phyloP scores from a whole-genome alignment of 1,140 invertebrate genomes.

The Saxidomus purpurata region DNA sequence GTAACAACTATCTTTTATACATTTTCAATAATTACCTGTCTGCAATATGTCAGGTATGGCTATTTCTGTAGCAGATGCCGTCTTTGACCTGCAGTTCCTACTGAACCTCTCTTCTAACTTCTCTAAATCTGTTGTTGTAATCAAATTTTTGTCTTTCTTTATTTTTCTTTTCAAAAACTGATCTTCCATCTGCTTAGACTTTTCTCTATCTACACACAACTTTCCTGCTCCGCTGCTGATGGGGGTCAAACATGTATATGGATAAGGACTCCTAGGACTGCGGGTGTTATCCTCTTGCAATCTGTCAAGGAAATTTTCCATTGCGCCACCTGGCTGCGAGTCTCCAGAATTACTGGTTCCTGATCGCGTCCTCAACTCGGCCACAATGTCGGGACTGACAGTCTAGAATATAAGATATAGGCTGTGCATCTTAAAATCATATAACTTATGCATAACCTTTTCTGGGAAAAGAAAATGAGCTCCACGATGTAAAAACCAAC shows the following conservation, averaged over 20 bases:
- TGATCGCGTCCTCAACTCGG: neutral
- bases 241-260: slow-evolving; percentile 39
- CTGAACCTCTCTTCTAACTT: slow-evolving; percentile 46
- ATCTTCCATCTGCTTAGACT: slow-evolving; percentile 13
- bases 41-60: slow-evolving; percentile 7
- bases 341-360: neutral
- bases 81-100: slow-evolving; percentile 21
- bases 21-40: slow-evolving; percentile 16
- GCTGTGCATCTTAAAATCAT: too few species aligned
- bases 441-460: too few species aligned
- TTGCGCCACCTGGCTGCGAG: slow-evolving; percentile 18
- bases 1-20: too few species aligned
- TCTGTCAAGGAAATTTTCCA: slow-evolving; percentile 42
- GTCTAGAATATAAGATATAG: slow-evolving; percentile 2
- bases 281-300: neutral
- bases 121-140: slow-evolving; percentile 49
- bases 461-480: too few species aligned
- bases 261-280: slow-evolving; percentile 37
- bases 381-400: neutral
- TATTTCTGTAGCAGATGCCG: slow-evolving; percentile 23
- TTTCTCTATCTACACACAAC: slow-evolving; percentile 42
- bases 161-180: slow-evolving; percentile 42
- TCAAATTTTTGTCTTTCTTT: slow-evolving; percentile 48
- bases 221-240: slow-evolving; percentile 35
- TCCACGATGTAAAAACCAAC: too few species aligned